Base-by-base conservation (phyloP, 2,888 invertebrate genomes). In the Oconnorella tubifera region DNA sequence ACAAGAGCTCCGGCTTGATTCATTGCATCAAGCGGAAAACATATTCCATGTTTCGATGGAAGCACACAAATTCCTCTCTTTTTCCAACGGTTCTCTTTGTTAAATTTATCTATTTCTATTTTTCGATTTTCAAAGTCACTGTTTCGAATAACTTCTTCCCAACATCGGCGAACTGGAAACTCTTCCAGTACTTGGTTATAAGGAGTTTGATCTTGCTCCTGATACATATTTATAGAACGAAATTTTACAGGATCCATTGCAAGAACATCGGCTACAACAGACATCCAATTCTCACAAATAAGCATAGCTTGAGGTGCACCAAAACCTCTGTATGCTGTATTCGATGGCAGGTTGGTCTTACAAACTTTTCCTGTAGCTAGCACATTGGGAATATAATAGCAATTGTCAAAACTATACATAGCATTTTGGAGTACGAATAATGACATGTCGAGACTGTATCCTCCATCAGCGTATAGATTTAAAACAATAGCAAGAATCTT, bases 281-380 rank as follows among this genome's bases (percentile, higher is more conserved):
- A 62, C n/a, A 79, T 59, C 56, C 68, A 65, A 3, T 67, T 70
- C 59, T 79, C 79, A 23, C 69, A 69, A 33, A 75, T 60, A n/a
- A 77, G 65, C 56, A 73, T 68, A 4, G 71, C 74, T 68, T 78
- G 77, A 1, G 78, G 77, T 1, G 66, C 67, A 1, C 78, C 78
- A 57, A 76, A 77, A 0, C 78, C 80, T 32, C 96, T 85, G 77
- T 94, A 96, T 0, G 96, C 96, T 0, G 95, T 96, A 78, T 92
- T 93, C 0, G 93, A 92, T 0, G 93, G 89, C 59, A 92, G 80
- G 84, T 97, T 94, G 0, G 96, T 97, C 82, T 87, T 89, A 77
- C 95, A 96, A 14, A 80, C 60, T 48, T 68, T 67, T 2, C 88
- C 84, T 75, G 87, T 87, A 0, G 90, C 90, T 70, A 87, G 86